Conservation (phyloP, 35 echinoderm and acorn worm genomes). For the Anneissia japonica region DNA sequence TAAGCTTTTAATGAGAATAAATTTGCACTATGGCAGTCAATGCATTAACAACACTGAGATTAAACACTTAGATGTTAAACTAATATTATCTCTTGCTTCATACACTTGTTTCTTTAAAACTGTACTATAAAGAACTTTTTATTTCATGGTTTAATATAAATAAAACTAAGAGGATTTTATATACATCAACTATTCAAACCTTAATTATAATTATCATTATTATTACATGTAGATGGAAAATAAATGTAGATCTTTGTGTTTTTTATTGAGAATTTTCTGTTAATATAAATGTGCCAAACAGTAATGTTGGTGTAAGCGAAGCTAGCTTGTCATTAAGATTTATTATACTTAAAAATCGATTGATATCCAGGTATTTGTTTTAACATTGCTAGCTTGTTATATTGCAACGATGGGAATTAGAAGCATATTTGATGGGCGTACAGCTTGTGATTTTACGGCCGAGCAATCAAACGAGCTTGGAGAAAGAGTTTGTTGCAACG, state of each 20-base stretch:
- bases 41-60: too few relatives aligned
- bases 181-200: too few relatives aligned
- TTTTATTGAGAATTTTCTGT: not conserved
- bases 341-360: not conserved
- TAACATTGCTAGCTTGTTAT: not conserved
- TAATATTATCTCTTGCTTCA: too few relatives aligned
- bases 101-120: too few relatives aligned
- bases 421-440: not conserved
- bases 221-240: not conserved
- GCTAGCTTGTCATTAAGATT: not conserved
- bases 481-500: not conserved
- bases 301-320: not conserved
- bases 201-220: too few relatives aligned
- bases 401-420: not conserved
- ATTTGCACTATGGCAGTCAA: too few relatives aligned
- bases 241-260: not conserved
- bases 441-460: not conserved
- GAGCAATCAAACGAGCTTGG: not conserved
- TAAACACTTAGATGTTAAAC: too few relatives aligned
- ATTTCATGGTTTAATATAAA: too few relatives aligned
- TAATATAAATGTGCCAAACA: not conserved
- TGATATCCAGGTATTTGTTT: not conserved
- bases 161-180: too few relatives aligned
- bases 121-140: too few relatives aligned
- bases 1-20: too few relatives aligned